Percentiles rank a stretch among this genome's conserved stretches.
Evolutionary conservation across 2,797 vertebrate species (phyloP).

Genomic region (Hoplostethus atlanticus): DNA sequence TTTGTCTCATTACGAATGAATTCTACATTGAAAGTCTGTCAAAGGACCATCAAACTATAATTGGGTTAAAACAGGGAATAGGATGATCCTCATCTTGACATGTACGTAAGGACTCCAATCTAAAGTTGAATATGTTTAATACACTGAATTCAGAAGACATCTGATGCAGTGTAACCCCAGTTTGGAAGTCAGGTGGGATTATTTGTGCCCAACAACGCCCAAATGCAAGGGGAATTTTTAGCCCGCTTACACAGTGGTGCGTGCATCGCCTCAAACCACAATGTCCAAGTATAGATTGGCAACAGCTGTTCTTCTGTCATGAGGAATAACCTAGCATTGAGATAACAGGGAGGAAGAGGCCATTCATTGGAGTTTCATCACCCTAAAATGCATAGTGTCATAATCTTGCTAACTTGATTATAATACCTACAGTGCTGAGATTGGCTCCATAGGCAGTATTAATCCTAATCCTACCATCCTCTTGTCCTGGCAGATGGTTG

Average conservation of each 20-base stretch:
- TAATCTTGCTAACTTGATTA: conserved; percentile 77
- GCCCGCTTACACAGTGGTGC: conserved; percentile 30
- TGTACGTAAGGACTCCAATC: background rate
- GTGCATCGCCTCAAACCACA: conserved; percentile 26
- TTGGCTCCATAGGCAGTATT: conserved; percentile 72
- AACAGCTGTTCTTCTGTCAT: conserved; percentile 44
- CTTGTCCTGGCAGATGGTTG: conserved; percentile 30
- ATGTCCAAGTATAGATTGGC: conserved; percentile 34
- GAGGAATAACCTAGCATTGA: conserved; percentile 22
- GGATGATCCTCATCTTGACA: conserved; percentile 10
- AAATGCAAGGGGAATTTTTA: conserved; percentile 3
- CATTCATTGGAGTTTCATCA: conserved; percentile 22
- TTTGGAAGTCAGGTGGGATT: conserved; percentile 6
- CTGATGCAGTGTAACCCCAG: background rate
- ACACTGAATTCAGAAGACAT: background rate
- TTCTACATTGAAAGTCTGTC: conserved; percentile 7
- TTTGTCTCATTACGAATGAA: background rate
- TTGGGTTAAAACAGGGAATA: background rate
- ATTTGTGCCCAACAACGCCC: background rate
- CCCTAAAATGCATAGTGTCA: too few species aligned
- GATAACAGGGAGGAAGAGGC: conserved; percentile 13
- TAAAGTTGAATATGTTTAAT: too few species aligned
- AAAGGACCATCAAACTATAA: background rate
- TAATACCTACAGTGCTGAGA: conserved; percentile 71
- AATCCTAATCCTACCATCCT: conserved; percentile 74